Conservation (phyloP, 2,113 vertebrate species). For the Elachura formosa region DNA sequence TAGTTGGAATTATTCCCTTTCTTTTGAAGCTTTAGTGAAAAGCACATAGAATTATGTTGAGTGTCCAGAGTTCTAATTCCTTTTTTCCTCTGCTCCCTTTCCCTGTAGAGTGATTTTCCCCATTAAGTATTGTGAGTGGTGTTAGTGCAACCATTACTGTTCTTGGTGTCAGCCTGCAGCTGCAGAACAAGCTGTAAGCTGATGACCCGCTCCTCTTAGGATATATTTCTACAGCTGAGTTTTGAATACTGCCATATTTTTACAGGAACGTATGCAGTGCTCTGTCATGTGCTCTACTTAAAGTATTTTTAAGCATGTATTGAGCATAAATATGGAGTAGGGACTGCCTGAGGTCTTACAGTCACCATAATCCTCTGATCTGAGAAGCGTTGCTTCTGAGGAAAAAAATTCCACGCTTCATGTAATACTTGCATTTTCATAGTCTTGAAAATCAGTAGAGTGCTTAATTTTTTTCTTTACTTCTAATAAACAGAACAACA, state of each 20-base stretch:
- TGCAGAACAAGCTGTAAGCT: neutral
- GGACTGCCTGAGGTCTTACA: neutral
- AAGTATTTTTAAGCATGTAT: neutral
- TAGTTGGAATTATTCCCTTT: neutral
- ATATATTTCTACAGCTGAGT: neutral
- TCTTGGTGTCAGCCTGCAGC: neutral
- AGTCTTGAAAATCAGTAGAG: neutral
- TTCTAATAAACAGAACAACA: neutral
- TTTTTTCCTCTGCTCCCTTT: neutral
- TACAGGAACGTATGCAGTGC: neutral
- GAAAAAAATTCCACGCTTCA: accelerated
- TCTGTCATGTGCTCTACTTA: neutral
- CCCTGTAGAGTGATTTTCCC: no score
- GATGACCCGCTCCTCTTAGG: neutral
- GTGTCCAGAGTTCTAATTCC: neutral
- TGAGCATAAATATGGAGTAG: neutral
- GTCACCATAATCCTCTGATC: neutral
- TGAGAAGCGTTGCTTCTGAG: neutral
- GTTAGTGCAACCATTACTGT: neutral
- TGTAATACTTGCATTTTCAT: neutral
- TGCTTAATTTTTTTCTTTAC: neutral
- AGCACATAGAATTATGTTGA: neutral
- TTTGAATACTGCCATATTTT: neutral
- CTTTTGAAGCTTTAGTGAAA: neutral
- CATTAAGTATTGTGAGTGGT: accelerated